A percentile compares a stretch with the other conserved stretches of the same genome.
Conservation (phyloP, 2,888 invertebrate genomes). For the Orchestes rusci region DNA sequence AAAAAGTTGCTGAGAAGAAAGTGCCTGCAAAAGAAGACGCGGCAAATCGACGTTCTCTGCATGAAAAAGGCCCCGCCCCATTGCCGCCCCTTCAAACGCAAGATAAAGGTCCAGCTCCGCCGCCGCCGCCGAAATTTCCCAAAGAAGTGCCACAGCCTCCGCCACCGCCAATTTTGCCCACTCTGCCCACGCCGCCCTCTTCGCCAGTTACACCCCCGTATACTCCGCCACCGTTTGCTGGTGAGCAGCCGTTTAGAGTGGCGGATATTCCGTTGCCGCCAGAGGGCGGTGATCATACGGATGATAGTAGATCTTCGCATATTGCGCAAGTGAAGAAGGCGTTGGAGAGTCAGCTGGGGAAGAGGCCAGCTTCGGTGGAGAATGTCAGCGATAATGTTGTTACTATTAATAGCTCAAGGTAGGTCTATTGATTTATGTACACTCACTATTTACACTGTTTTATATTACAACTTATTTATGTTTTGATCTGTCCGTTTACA, state of each 20-base stretch:
- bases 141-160: background rate
- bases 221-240: slow-evolving; percentile 39
- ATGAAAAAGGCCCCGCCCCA: slow-evolving; percentile 43
- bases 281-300: slow-evolving; percentile 23
- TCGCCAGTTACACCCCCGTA: slow-evolving; percentile 40
- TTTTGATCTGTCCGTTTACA: too few relatives aligned
- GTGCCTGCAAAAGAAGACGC: slow-evolving; percentile 52
- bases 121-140: slow-evolving; percentile 17
- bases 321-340: slow-evolving; percentile 33
- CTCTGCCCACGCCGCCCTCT: slow-evolving; percentile 37
- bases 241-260: slow-evolving; percentile 20
- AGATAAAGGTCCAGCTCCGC: slow-evolving; percentile 31
- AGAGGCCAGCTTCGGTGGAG: slow-evolving; percentile 25
- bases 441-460: background rate
- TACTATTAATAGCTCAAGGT: slow-evolving; percentile 33
- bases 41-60: slow-evolving; percentile 46
- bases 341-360: slow-evolving; percentile 30
- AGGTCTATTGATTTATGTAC: slow-evolving; percentile 2
- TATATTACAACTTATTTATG: too few relatives aligned
- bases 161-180: background rate
- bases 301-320: slow-evolving; percentile 28
- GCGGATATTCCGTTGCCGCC: slow-evolving; percentile 22
- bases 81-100: slow-evolving; percentile 52
- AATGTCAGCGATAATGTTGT: slow-evolving; percentile 20
- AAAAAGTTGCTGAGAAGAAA: slow-evolving; percentile 18